A percentile compares a stretch with the other conserved stretches of the same genome.
Evolutionary conservation across 2,797 vertebrate species (phyloP).

Genomic region (Vireo griseus): DNA sequence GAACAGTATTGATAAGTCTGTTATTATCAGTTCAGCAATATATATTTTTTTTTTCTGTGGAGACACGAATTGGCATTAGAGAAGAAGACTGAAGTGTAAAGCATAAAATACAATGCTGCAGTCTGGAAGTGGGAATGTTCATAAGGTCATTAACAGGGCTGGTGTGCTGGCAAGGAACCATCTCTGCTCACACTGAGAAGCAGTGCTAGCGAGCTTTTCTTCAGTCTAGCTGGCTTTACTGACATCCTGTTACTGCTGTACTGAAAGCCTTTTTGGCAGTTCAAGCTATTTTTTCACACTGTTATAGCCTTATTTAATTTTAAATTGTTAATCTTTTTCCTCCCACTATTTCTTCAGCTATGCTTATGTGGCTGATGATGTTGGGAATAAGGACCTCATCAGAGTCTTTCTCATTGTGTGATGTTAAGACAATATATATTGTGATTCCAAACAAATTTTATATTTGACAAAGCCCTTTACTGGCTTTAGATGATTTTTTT

Average conservation of each 20-base stretch:
- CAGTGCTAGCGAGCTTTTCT: background rate
- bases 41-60: background rate
- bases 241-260: background rate
- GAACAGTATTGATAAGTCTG: background rate
- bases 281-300: constrained; percentile 65
- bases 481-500: constrained; percentile 68
- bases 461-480: constrained; percentile 66
- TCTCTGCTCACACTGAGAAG: background rate
- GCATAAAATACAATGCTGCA: background rate
- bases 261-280: constrained; percentile 42
- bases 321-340: constrained; percentile 59
- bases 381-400: constrained; percentile 69
- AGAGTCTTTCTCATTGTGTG: constrained; percentile 66
- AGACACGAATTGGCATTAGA: background rate
- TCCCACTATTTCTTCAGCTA: constrained; percentile 61
- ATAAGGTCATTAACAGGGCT: background rate
- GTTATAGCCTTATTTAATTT: constrained; percentile 75
- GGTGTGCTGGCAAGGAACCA: background rate
- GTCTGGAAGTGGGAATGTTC: background rate
- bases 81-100: background rate
- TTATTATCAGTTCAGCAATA: constrained; percentile 1
- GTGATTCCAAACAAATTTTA: constrained; percentile 72
- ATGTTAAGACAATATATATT: constrained; percentile 67
- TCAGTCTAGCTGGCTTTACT: background rate
- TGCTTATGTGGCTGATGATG: constrained; percentile 57